Evolutionary conservation across 2,888 invertebrate genomes (phyloP), one percentile per base, ranked within the genome.

Genomic region (Mesoligia furuncula): DNA sequence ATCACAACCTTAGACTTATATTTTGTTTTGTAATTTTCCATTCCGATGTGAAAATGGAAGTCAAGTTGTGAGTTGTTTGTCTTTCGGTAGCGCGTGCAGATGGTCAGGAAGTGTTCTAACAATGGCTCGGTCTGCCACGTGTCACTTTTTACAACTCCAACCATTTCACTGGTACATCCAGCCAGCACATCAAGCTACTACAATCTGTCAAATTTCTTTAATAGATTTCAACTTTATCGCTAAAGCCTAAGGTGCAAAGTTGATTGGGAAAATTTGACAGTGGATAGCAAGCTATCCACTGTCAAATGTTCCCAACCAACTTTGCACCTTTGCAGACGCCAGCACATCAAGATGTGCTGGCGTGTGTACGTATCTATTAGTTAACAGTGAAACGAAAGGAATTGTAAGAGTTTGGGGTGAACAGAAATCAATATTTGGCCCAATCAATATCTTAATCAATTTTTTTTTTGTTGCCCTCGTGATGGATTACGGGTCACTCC

Each of bases 21-120:
- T 67, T 82, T 75, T 73, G 57, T 81, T 62, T 75, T 59, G 62
- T 75, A 51, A 70, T 75, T 62, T 75, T 85, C 62, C 51, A 62
- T n/a, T 24, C 20, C 20, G 48, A 57, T 20, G 45, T 51, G 66
- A 66, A 84, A 81, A 66, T 66, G 51, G 48, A 51, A 61, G 48
- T 51, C 36, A 81, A 20, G 57, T 62, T 36, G 66, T 36, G 54
- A 74, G 75, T 51, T 66, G 82, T 81, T 81, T 75, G 27, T 75
- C 42, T 75, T 48, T 61, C 7, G 15, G 15, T 11, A 20, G 24
- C 75, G 85, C 85, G 81, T 85, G 81, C 27, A 4, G 24, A 74
- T 42, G 11, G n/a, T n/a, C 77, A 59, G 39, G 2, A 59, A 48
- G 20, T 27, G 39, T n/a, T 31, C 0, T 31, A 51, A 39, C 20